A percentile compares a stretch with the other conserved stretches of the same genome.
Evolutionary conservation across 2,113 vertebrate species (phyloP).

Genomic region (Cardinalis cardinalis): DNA sequence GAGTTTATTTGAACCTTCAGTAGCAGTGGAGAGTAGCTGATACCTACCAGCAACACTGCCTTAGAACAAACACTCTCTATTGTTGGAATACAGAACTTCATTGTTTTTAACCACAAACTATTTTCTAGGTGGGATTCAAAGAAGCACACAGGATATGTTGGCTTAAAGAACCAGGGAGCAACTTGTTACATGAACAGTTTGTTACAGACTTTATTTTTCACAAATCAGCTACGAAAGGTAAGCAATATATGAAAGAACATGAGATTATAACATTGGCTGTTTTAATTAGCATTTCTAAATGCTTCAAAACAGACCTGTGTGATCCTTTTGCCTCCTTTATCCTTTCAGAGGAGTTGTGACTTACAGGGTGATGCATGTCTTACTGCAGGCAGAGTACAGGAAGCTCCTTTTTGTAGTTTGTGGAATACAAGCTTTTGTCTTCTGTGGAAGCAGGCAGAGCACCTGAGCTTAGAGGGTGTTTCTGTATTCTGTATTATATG

Average conservation of each 20-base stretch:
- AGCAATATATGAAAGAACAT: background rate
- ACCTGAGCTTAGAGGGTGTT: background rate
- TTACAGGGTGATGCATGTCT: background rate
- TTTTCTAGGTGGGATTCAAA: slow-evolving; percentile 94
- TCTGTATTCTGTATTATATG: background rate
- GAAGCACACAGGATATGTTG: slow-evolving; percentile 98
- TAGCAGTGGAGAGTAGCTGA: background rate
- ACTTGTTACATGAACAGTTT: slow-evolving; percentile 99
- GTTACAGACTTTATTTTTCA: slow-evolving; percentile 98
- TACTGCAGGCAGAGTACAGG: background rate
- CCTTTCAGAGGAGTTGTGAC: background rate
- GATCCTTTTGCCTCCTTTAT: background rate
- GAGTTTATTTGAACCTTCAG: background rate
- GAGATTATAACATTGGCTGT: background rate
- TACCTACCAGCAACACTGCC: background rate
- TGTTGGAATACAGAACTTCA: background rate
- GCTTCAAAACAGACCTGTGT: background rate
- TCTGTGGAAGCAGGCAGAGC: background rate
- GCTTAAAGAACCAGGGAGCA: slow-evolving; percentile 97
- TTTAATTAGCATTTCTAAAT: background rate
- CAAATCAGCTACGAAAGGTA: slow-evolving; percentile 96
- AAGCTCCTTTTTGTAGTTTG: background rate
- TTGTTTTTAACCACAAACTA: background rate
- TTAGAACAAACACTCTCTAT: background rate
- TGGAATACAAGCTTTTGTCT: background rate